Percentiles rank a stretch among this genome's conserved stretches.
Evolutionary conservation across 2,797 vertebrate species (phyloP).

Genomic region (Macropodus opercularis): DNA sequence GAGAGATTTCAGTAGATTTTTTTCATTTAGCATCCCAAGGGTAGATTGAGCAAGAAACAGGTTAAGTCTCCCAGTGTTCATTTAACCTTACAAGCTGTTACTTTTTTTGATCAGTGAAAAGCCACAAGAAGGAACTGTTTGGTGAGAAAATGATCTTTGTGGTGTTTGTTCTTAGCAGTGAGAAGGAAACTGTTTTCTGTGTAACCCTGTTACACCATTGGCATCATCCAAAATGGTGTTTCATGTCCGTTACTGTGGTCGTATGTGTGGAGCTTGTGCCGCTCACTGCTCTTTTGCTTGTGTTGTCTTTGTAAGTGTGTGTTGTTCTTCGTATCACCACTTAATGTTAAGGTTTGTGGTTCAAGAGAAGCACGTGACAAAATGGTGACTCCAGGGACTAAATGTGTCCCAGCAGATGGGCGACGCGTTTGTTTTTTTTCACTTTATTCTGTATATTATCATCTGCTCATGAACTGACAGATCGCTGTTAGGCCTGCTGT

Average conservation of each 20-base stretch:
- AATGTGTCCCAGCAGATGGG: conserved; percentile 12
- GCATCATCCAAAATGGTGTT: conserved; percentile 57
- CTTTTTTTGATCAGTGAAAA: conserved; percentile 42
- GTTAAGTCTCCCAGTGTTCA: conserved; percentile 4
- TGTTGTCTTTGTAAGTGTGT: conserved; percentile 53
- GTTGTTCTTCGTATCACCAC: conserved; percentile 35
- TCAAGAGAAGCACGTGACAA: conserved; percentile 44
- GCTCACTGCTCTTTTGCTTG: conserved; percentile 46
- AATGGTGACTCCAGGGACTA: conserved; percentile 53
- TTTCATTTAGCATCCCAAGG: background rate
- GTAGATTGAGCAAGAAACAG: conserved; percentile 1
- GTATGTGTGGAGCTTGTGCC: conserved; percentile 60
- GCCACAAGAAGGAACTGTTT: conserved; percentile 45
- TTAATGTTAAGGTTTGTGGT: conserved; percentile 5
- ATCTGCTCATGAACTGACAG: conserved; percentile 18
- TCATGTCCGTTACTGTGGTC: conserved; percentile 47
- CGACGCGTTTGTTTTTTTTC: conserved; percentile 4
- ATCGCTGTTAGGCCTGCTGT: conserved; percentile 31
- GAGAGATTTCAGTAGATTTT: conserved; percentile 5
- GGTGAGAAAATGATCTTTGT: conserved; percentile 58
- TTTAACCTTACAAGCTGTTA: conserved; percentile 36
- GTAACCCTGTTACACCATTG: conserved; percentile 50
- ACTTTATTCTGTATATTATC: conserved; percentile 7
- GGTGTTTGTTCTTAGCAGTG: conserved; percentile 41
- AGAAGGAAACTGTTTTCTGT: conserved; percentile 36